phyloP scores from a whole-genome alignment of 2,888 invertebrate species.

The Hecatera dysodea region DNA sequence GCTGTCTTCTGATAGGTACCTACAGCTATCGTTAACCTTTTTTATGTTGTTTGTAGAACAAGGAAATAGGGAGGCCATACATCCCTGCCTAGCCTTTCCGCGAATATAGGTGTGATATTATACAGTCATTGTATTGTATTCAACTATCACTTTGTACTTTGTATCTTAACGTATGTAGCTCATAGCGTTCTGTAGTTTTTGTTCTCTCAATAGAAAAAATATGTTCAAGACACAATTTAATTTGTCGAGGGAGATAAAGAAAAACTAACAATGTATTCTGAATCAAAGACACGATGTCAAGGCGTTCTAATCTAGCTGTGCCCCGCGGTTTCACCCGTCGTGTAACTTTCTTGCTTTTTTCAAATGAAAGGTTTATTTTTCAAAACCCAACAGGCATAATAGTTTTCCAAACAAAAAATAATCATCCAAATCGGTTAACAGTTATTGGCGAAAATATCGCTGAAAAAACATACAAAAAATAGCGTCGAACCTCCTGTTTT shows the following conservation, averaged over 20 bases:
- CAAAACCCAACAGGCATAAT: too few species aligned
- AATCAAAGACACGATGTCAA: conserved; percentile 4
- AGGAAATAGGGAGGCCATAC: too few species aligned
- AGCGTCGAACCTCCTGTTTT: too few species aligned
- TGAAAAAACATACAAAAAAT: too few species aligned
- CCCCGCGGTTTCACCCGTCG: background rate
- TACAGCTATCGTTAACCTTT: too few species aligned
- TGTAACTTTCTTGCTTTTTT: background rate
- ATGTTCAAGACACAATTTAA: background rate
- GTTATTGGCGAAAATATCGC: too few species aligned
- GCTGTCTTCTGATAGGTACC: too few species aligned
- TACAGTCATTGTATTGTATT: background rate
- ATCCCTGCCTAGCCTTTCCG: background rate
- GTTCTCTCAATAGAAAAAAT: background rate
- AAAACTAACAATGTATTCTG: background rate
- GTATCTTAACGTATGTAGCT: background rate
- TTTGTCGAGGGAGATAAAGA: background rate
- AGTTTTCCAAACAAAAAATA: too few species aligned
- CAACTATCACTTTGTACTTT: background rate
- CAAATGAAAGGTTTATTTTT: background rate
- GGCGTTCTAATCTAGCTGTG: background rate
- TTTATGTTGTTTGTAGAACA: too few species aligned
- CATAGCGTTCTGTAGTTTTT: background rate
- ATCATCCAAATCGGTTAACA: too few species aligned
- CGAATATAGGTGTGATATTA: background rate